Base-by-base conservation (phyloP, 2,888 invertebrate species). In the Plutella xylostella region DNA sequence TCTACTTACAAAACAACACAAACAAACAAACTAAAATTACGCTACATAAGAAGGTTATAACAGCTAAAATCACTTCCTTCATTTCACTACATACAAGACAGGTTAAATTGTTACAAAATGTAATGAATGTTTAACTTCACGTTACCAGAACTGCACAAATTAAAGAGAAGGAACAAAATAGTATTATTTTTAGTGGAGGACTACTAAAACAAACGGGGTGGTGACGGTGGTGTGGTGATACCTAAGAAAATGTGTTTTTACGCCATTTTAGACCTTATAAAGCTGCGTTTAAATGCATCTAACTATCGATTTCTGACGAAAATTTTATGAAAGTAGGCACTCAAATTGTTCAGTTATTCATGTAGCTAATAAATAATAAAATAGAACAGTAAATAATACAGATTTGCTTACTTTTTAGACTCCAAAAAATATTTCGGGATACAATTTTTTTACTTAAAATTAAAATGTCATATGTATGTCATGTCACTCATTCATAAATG, bases 1-100 rank as follows among this genome's bases (percentile, higher is more conserved):
- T 50, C 75, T 79, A 83, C 83, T 83, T 79, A 83, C 83, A 83
- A 79, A 83, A 73, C 61, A 82, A 68, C 60, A 77, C 80, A 77
- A 83, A 83, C 60, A 72, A 66, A 73, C 80, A 69, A 64, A 83
- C 82, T 76, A 83, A 68, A 65, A 78, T 66, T 71, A 83, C 66
- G 60, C 83, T 82, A 78, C 78, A 78, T 68, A 79, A 55, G 66
- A 78, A 77, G 63, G 80, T 73, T 71, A 83, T 48, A 70, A 83
- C 66, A 63, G 79, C 82, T 72, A 83, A 73, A 61, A 83, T 75
- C 71, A 78, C 73, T 78, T 83, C 82, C 77, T 78, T 79, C 82
- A 83, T 80, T 67, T 69, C 58, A 68, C 61, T 63, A 74, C 60
- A 64, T 63, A 62, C 68, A n/a, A n/a, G n/a, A n/a, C n/a, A 65